phyloP scores from a whole-genome alignment of 2,797 vertebrate species.

The Macropus fuliginosus region DNA sequence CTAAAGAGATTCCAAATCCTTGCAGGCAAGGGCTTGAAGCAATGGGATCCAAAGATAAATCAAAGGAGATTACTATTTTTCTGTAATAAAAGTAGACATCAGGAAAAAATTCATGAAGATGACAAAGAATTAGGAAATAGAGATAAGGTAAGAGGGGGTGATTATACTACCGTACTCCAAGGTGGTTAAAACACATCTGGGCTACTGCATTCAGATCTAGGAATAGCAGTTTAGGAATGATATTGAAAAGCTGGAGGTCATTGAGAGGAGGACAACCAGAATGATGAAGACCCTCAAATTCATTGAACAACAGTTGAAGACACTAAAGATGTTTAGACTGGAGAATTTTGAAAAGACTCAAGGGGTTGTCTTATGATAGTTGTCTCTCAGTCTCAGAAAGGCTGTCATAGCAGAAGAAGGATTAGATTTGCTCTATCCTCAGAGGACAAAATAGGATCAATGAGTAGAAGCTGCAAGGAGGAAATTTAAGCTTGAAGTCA shows the following conservation, averaged over 20 bases:
- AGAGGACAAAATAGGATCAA: neutral
- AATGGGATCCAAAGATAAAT: neutral
- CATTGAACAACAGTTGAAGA: neutral
- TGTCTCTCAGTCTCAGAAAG: neutral
- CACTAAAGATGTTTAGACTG: neutral
- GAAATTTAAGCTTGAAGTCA: neutral
- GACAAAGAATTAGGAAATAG: neutral
- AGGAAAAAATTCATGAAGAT: neutral
- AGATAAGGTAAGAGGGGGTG: neutral
- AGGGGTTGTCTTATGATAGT: neutral
- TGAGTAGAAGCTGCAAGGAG: neutral
- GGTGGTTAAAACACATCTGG: neutral
- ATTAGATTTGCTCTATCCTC: neutral
- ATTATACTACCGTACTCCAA: neutral
- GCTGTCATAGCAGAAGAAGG: neutral
- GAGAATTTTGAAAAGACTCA: neutral
- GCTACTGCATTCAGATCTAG: neutral
- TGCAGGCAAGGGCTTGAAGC: neutral
- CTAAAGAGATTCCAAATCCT: neutral
- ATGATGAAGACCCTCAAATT: neutral
- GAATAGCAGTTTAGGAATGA: neutral
- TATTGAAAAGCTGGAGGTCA: neutral
- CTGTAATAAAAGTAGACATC: neutral
- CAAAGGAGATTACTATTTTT: neutral
- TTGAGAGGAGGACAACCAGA: neutral